These are phyloP conservation scores for Lytechinus pictus DNA, from an alignment of 35 echinoderm and acorn worm genomes.

Conservation along the genomic window DNA sequence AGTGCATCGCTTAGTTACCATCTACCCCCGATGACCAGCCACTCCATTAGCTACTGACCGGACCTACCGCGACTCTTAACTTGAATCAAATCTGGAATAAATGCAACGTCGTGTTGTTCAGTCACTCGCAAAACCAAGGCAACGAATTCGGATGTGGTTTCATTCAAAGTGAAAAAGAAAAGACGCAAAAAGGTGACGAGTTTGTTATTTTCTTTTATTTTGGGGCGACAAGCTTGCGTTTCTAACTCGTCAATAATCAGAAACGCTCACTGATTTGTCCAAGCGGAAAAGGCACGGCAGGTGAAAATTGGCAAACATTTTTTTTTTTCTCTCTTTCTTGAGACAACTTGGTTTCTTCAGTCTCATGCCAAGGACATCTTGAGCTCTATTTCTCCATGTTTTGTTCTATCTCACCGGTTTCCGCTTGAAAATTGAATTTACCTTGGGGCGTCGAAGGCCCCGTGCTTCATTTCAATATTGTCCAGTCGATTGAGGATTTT, in stretches of 20 bases:
- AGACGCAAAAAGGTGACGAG: neutral
- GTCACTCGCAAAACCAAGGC: neutral
- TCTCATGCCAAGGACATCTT: neutral
- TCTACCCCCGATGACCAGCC: neutral
- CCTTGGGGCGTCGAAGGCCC: neutral
- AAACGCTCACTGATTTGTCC: neutral
- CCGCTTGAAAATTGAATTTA: neutral
- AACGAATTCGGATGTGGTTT: neutral
- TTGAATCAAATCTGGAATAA: slow-evolving; percentile 14
- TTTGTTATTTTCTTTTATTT: neutral
- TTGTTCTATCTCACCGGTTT: neutral
- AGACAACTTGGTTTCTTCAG: neutral
- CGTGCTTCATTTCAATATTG: slow-evolving; percentile 8
- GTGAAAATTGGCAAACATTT: slow-evolving; percentile 4
- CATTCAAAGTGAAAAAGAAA: neutral
- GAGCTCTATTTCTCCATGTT: neutral
- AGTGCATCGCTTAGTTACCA: neutral
- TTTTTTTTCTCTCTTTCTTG: neutral
- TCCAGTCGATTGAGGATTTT: slow-evolving; percentile 11
- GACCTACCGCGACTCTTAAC: neutral
- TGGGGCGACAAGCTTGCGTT: neutral
- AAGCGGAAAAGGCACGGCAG: neutral
- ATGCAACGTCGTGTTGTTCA: neutral
- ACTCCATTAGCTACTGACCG: neutral
- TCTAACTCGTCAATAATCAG: neutral